Percentiles rank a stretch among this genome's conserved stretches.
Conservation (phyloP, 2,113 vertebrate genomes). For the Dicerorhinus sumatrensis region DNA sequence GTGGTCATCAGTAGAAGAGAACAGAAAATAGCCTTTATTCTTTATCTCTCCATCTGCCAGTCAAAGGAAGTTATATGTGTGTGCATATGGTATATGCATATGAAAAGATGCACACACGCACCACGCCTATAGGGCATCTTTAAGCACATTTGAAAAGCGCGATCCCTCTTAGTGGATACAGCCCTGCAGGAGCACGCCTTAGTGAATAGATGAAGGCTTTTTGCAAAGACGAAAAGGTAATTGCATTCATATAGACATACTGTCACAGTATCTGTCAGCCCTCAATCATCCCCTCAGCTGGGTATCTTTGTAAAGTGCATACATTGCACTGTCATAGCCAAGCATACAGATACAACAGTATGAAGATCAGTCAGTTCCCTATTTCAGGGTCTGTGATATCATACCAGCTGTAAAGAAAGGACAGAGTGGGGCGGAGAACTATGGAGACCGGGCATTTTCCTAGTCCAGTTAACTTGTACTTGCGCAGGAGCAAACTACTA, state of each 20-base stretch:
- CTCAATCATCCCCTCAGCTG: neutral
- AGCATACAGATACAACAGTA: neutral
- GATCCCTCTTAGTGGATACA: neutral
- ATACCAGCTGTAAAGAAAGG: neutral
- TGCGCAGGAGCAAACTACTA: neutral
- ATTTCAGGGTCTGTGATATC: neutral
- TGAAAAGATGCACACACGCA: neutral
- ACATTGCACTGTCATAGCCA: neutral
- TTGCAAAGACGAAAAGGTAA: neutral
- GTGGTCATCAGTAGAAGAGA: neutral
- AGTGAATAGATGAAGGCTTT: neutral
- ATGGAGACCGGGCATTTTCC: neutral
- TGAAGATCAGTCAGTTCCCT: neutral
- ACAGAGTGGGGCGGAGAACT: accelerated
- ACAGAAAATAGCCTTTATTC: neutral
- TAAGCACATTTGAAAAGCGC: neutral
- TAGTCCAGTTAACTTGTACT: neutral
- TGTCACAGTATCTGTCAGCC: neutral
- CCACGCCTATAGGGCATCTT: neutral
- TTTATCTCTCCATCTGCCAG: neutral
- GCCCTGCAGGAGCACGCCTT: accelerated
- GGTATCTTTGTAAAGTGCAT: neutral
- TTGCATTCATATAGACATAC: neutral
- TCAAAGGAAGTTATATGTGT: neutral
- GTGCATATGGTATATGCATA: neutral